Base-by-base conservation (phyloP, 1,140 invertebrate species). In the Stegodyphus mimosarum region DNA sequence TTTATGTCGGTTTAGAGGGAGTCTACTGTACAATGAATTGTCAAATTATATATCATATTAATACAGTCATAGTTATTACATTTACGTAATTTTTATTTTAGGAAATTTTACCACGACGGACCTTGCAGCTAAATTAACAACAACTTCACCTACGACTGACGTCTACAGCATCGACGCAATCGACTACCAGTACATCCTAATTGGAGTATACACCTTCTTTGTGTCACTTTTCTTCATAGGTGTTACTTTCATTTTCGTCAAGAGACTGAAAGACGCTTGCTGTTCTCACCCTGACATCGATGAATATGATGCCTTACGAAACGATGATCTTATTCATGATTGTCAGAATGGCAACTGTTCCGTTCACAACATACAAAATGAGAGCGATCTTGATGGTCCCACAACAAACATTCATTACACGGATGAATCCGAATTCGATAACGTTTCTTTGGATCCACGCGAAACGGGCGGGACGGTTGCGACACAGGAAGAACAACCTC, bases 381-480 rank as follows among this genome's bases (percentile, higher is more conserved):
- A 33, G 3, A 33, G 33, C 33, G 33, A 33, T 33, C 33, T 33
- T 33, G 33, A 33, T 33, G 1, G 33, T 33, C 33, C 33, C 33
- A 33, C 33, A 33, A 33, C 33, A 33, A 33, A 33, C 33, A 33
- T 33, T 33, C 33, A 33, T 3, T 33, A 33, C 33, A 33, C 33
- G 9, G 50, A 13, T 13, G 17, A 69, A 13, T 67, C 64, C 50
- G 66, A 79, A 52, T 79, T 52, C 17, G 66, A 69, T 5, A 69
- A 79, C 69, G n/a, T 69, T 51, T 79, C 76, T 10, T 48, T 79
- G 17, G 18, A 79, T 9, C 76, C 33, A 33, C 33, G 33, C 3
- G 33, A 33, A 33, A 48, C 66, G 66, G 15, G 4, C 18, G 64
- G 6, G 50, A 33, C 33, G 33, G 33, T 33, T 33, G 33, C 33